Evolutionary conservation across 2,113 vertebrate species (phyloP), one percentile per base, ranked within the genome.

Genomic region (Rattus norvegicus): DNA sequence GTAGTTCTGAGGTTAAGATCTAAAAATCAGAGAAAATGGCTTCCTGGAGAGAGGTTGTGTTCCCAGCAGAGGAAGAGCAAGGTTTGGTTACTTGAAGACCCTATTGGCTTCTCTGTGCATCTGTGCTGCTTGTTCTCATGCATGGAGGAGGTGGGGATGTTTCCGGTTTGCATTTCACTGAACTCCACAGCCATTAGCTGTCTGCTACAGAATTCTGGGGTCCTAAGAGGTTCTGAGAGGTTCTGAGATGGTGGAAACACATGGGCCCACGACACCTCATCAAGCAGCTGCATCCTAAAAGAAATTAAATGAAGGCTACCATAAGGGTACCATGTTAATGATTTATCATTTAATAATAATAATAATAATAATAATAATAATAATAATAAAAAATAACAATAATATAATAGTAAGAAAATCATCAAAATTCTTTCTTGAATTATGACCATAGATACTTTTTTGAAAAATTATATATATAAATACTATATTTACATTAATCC

Each of bases 281-380:
- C 33, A 84, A 92, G 54, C 39, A 54, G 61, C 17, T 85, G 88
- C 8, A 26, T 77, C 59, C 39, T 56, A 30, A 75, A 87, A 49
- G n/a, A 75, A 80, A 69, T 81, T 63, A 56, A 56, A 39, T 93
- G 30, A 91, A 19, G 3, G 86, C 95, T 83, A 67, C 90, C 79
- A 72, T 70, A 72, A 72, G 87, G 3, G 2, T 75, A 10, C 7
- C n/a, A 54, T 30, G 67, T 43, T 83, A 59, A 61, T 39, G 30
- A 90, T 69, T 77, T 77, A 67, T 69, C 67, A 69, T 33, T 69
- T 69, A 33, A 69, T 14, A 69, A 33, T 69, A 69, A 69, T 30
- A 14, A 69, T 33, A 33, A 69, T 33, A 69, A 67, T 13, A 67
- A 67, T 28, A 43, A 43, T 69, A 33, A 69, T 14, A 69, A 33